Evolutionary conservation across 2,888 invertebrate species (phyloP).

Genomic region (Conistra vaccinii): DNA sequence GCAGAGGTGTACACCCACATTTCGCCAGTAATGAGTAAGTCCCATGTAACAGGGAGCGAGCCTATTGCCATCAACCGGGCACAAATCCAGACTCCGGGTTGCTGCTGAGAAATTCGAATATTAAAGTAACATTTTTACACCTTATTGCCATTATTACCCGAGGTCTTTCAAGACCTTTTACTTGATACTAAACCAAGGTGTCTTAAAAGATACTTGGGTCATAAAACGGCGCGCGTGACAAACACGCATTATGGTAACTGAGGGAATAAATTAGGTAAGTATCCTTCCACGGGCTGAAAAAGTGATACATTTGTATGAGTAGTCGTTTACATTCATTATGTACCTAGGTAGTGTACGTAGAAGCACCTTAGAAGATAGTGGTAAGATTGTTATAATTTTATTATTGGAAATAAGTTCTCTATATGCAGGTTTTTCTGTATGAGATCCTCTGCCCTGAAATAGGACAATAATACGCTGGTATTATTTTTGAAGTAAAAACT

Average conservation of each 20-base stretch:
- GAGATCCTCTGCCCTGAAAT: no score
- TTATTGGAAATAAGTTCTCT: no score
- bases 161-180: slow-evolving; percentile 9
- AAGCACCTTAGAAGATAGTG: not conserved
- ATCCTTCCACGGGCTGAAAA: slow-evolving; percentile 44
- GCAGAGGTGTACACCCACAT: no score
- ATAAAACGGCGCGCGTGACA: slow-evolving; percentile 41
- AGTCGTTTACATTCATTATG: slow-evolving; percentile 35
- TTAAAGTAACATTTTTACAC: not conserved
- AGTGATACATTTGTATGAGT: slow-evolving; percentile 47
- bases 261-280: slow-evolving; percentile 42
- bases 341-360: not conserved
- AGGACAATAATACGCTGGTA: no score
- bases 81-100: no score
- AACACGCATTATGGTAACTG: slow-evolving; percentile 43
- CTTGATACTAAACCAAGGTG: slow-evolving; percentile 26
- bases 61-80: no score
- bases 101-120: no score
- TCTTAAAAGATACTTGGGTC: slow-evolving; percentile 16
- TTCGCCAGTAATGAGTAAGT: no score
- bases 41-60: no score
- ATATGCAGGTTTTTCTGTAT: no score
- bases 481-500: no score
- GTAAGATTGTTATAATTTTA: not conserved
- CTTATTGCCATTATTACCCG: not conserved